Evolutionary conservation across 2,113 vertebrate species (phyloP).

Genomic region (Tonatia bakeri): DNA sequence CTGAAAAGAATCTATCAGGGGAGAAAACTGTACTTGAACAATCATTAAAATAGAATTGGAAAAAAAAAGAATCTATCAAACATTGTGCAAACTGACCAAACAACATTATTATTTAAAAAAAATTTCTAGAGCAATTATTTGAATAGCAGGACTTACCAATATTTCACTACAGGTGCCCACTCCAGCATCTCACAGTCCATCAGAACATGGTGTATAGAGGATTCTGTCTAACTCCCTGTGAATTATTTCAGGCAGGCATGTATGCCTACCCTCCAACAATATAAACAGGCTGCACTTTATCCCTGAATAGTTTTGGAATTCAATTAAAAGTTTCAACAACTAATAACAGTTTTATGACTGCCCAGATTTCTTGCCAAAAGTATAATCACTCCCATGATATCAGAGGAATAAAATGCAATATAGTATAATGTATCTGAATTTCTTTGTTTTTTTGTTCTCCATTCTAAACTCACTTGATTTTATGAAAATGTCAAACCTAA

Average conservation of each 20-base stretch:
- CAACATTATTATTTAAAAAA: not conserved
- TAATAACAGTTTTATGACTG: conserved; percentile 17
- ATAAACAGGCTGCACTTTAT: conserved; percentile 4
- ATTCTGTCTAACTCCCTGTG: not conserved
- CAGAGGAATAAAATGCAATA: not conserved
- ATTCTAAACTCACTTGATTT: conserved; percentile 21
- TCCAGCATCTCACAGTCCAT: not conserved
- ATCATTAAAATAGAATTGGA: no score
- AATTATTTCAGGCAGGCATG: not conserved
- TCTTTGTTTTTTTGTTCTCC: conserved; percentile 10
- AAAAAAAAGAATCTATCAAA: not conserved
- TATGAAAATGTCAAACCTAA: not conserved
- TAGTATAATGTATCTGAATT: not conserved
- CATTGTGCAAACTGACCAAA: not conserved
- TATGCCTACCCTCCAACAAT: not conserved
- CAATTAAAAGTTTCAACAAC: not conserved
- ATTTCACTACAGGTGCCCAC: not conserved
- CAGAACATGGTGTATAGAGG: not conserved
- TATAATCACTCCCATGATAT: not conserved
- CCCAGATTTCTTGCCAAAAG: conserved; percentile 1
- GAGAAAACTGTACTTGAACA: no score
- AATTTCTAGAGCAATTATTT: conserved; percentile 11
- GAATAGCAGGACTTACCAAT: not conserved
- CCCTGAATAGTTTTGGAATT: conserved; percentile 26
- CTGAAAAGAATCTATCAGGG: not conserved